Conservation (phyloP, 2,797 vertebrate genomes). For the Linurgus olivaceus region DNA sequence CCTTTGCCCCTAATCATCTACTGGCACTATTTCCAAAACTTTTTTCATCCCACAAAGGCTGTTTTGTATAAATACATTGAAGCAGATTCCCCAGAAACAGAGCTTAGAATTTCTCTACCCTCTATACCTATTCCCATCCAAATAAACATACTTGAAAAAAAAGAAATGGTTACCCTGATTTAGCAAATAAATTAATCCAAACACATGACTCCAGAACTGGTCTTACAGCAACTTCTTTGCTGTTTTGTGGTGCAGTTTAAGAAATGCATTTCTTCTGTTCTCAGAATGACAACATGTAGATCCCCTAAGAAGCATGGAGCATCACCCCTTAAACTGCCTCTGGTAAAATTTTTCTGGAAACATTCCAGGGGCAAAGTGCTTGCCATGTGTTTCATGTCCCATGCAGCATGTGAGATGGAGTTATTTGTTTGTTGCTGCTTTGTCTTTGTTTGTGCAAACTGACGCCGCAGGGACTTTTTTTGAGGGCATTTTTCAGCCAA, state of each 20-base stretch:
- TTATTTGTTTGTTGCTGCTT: conserved; percentile 67
- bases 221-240: neutral
- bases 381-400: conserved; percentile 44
- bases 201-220: neutral
- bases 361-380: conserved; percentile 19
- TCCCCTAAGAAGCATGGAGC: neutral
- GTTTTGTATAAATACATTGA: conserved; percentile 14
- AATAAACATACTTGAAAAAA: neutral
- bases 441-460: conserved; percentile 63
- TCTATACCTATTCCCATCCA: neutral
- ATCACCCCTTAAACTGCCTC: conserved; percentile 29
- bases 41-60: conserved; percentile 27
- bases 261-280: neutral
- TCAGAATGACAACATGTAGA: neutral
- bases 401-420: neutral
- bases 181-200: neutral
- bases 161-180: neutral
- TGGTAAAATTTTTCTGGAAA: conserved; percentile 19
- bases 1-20: conserved; percentile 16
- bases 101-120: neutral
- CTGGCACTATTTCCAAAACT: conserved; percentile 21
- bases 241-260: neutral
- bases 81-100: conserved; percentile 7
- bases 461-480: conserved; percentile 60
- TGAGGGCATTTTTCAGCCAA: conserved; percentile 61